These are phyloP conservation scores for Picathartes gymnocephalus DNA, from an alignment of 2,113 vertebrate species.

Conservation along the genomic window DNA sequence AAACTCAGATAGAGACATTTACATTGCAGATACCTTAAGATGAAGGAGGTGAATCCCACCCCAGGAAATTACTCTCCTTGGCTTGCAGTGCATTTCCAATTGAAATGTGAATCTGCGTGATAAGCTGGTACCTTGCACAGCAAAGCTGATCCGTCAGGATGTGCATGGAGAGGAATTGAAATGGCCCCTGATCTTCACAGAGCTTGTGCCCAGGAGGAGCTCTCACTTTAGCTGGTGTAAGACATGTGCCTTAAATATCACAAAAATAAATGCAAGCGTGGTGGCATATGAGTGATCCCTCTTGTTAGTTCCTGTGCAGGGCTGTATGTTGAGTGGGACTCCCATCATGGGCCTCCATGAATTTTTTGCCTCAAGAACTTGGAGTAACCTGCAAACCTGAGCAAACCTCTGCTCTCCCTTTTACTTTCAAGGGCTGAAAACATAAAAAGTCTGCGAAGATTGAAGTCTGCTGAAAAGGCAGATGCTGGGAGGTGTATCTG, in stretches of 20 bases:
- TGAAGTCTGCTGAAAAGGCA: background rate
- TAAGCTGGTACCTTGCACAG: background rate
- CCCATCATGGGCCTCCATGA: background rate
- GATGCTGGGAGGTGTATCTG: background rate
- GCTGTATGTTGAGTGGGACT: background rate
- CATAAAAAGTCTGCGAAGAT: background rate
- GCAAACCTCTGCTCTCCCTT: background rate
- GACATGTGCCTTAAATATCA: background rate
- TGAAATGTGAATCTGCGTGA: background rate
- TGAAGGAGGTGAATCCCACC: background rate
- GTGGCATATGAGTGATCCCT: background rate
- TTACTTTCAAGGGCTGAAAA: background rate
- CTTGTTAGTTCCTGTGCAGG: background rate
- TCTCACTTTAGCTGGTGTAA: background rate
- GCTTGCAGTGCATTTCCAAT: background rate
- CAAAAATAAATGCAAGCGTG: background rate
- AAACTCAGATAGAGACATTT: conserved; percentile 19
- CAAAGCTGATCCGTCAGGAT: background rate
- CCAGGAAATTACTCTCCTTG: background rate
- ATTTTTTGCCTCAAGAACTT: background rate
- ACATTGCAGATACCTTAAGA: background rate
- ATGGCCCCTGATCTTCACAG: background rate
- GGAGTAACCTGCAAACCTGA: background rate
- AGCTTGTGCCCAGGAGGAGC: background rate
- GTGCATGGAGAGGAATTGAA: background rate